Base-by-base conservation (phyloP, 2,113 vertebrate genomes). In the Notarius lentiginosus region DNA sequence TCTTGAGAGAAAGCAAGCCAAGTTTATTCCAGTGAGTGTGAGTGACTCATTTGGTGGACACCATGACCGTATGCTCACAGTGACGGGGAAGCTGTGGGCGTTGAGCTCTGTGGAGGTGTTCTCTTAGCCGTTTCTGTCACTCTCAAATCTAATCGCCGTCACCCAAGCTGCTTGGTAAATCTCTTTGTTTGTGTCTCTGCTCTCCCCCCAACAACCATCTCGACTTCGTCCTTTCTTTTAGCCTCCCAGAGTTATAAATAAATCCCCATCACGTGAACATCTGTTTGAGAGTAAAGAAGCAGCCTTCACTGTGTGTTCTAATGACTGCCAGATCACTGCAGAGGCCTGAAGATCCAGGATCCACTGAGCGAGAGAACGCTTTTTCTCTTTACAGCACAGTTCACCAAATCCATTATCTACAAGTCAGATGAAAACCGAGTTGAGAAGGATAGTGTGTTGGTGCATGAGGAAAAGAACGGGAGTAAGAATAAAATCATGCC, bases 41-140 rank as follows among this genome's bases (percentile, higher is more conserved):
- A 83, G 88, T 93, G 94, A 94, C 89, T 94, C 93, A 94, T 88
- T 72, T 90, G 89, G 89, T 92, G 90, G 89, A 88, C 82, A 75
- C 93, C 93, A 94, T 93, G 92, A 94, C 92, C 92, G 82, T 92
- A 92, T 90, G 92, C 90, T 93, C 89, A 91, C 92, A 93, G 93
- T 90, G 92, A 93, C 77, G 90, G 72, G 84, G 86, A 87, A 86
- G 92, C 91, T 89, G 88, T 30, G 27, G 83, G 89, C 90, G 90
- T 86, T 85, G 30, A 72, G 86, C 66, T 70, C 88, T 85, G 80
- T 82, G 79, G 90, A 93, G 90, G 89, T 91, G 89, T 84, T 90
- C 91, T 77, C 82, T 73, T 61, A 83, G 90, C 86, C 77, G 75
- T 88, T 89, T 92, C 91, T 93, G 93, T 94, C 92, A 93, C 91